Conservation (phyloP, 2,797 vertebrate genomes). For the Australoheros facetus region DNA sequence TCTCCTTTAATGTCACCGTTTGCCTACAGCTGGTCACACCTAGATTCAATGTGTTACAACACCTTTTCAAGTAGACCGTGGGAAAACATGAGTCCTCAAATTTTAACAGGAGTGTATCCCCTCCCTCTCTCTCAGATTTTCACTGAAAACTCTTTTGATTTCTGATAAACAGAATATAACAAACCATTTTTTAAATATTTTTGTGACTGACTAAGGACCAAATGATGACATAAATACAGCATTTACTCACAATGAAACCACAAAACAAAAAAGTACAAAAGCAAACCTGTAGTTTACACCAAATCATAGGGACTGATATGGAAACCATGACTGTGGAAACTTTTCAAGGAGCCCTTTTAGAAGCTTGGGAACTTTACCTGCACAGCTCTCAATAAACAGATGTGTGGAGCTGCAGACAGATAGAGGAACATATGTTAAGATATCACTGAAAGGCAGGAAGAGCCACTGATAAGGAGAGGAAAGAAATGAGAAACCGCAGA, state of each 20-base stretch:
- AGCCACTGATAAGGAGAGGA: constrained; percentile 38
- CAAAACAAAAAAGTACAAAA: background rate
- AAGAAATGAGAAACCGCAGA: constrained; percentile 52
- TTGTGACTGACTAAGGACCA: background rate
- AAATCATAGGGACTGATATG: background rate
- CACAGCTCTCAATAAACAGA: constrained; percentile 46
- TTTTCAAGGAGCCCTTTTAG: constrained; percentile 16
- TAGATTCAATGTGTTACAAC: background rate
- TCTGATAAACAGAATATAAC: background rate
- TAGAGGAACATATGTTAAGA: constrained; percentile 42
- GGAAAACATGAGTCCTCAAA: too few species aligned
- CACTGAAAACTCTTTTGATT: background rate
- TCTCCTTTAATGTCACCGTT: background rate
- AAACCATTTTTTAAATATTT: background rate
- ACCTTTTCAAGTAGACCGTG: background rate
- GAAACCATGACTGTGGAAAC: background rate
- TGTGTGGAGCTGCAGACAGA: constrained; percentile 47
- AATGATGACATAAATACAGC: background rate
- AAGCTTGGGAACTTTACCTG: constrained; percentile 23
- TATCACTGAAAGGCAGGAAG: constrained; percentile 34
- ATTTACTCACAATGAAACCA: background rate
- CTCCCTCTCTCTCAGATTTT: background rate
- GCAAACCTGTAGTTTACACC: background rate
- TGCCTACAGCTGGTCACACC: background rate
- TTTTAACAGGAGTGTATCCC: background rate